Evolutionary conservation across 2,113 vertebrate genomes (phyloP).

Genomic region (Anoura caudifer): DNA sequence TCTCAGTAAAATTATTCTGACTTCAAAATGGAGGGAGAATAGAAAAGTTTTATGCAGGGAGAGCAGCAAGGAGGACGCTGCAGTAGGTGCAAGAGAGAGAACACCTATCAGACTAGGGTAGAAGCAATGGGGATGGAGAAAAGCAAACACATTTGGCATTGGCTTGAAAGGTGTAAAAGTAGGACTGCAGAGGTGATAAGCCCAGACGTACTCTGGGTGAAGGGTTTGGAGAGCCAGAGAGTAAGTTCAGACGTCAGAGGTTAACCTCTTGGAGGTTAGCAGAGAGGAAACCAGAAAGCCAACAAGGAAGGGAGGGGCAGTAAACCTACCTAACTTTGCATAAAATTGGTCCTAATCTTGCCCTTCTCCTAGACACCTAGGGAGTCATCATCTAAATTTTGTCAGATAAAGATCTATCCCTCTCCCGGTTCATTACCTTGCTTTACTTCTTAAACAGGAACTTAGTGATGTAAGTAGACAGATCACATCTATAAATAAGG

Average conservation of each 20-base stretch:
- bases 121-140: neutral
- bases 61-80: neutral
- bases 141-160: neutral
- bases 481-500: neutral
- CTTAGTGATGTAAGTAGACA: neutral
- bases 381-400: neutral
- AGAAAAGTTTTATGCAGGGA: neutral
- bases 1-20: neutral
- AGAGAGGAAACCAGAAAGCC: neutral
- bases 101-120: neutral
- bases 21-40: neutral
- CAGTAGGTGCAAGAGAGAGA: neutral
- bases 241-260: neutral
- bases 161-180: neutral
- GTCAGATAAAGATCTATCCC: neutral
- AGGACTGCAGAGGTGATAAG: neutral
- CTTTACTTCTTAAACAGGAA: conserved; percentile 8
- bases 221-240: neutral
- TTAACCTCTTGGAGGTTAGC: neutral
- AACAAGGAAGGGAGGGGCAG: neutral
- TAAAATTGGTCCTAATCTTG: neutral
- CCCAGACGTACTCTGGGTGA: neutral
- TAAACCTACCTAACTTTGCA: neutral
- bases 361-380: neutral
- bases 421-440: neutral